phyloP scores from a whole-genome alignment of 2,113 vertebrate genomes.

The Psilopogon haemacephalus region DNA sequence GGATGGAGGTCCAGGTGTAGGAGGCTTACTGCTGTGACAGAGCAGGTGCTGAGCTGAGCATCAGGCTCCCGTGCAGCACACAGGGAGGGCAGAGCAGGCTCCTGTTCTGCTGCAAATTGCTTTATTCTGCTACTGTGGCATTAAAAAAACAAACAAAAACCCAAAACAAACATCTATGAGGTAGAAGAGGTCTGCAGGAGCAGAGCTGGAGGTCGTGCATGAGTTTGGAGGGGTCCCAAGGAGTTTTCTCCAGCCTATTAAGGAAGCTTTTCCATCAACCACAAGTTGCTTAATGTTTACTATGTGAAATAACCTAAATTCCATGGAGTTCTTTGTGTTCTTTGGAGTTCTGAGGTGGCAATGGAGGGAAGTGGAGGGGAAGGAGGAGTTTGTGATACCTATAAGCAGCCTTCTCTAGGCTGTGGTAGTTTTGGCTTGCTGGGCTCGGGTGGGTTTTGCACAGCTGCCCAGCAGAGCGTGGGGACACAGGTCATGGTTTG shows the following conservation, averaged over 20 bases:
- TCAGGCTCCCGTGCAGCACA: not conserved
- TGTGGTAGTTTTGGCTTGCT: not conserved
- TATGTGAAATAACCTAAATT: not conserved
- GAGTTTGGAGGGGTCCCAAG: slow-evolving; percentile 3
- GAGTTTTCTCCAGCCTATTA: slow-evolving; percentile 34
- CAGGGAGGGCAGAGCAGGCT: not conserved
- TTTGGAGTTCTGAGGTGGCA: not conserved
- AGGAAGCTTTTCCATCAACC: slow-evolving; percentile 9
- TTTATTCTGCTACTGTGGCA: not conserved
- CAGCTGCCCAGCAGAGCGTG: not conserved
- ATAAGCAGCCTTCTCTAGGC: not conserved
- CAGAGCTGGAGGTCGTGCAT: not conserved
- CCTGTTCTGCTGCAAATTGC: not conserved
- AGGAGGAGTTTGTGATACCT: not conserved
- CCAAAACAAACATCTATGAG: not conserved
- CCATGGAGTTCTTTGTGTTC: slow-evolving; percentile 20
- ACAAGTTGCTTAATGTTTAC: slow-evolving; percentile 27
- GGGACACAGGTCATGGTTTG: not conserved
- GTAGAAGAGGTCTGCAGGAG: not conserved
- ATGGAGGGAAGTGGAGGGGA: not conserved
- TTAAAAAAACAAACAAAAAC: not conserved
- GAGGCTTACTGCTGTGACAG: not conserved
- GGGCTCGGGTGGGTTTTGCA: not conserved
- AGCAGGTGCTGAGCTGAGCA: not conserved
- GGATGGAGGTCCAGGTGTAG: not conserved